A percentile compares a stretch with the other conserved stretches of the same genome.
These are phyloP conservation scores for Lomographa bimaculata DNA, from an alignment of 2,888 invertebrate genomes.

Conservation along the genomic window DNA sequence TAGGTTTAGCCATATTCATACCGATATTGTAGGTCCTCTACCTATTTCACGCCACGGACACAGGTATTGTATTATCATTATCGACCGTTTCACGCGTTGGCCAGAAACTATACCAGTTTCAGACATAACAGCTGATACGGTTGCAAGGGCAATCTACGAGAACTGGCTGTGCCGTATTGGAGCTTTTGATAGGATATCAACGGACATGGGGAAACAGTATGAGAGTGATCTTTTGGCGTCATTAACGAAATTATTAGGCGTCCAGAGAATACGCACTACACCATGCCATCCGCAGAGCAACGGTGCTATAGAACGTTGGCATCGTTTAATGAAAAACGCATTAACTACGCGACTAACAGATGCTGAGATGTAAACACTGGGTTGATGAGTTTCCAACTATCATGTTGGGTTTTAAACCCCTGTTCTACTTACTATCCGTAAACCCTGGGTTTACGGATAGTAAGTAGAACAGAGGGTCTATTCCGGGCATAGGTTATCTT, in stretches of 20 bases:
- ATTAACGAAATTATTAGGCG: slow-evolving; percentile 25
- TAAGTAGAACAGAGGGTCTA: too few species aligned
- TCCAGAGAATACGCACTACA: slow-evolving; percentile 21
- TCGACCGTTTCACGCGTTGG: slow-evolving; percentile 34
- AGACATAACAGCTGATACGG: slow-evolving; percentile 28
- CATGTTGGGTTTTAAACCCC: too few species aligned
- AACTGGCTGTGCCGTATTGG: slow-evolving; percentile 30
- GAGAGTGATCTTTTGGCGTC: slow-evolving; percentile 28
- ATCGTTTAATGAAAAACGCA: too few species aligned
- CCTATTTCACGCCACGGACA: slow-evolving; percentile 22
- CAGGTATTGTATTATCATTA: slow-evolving; percentile 32
- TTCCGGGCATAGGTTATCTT: too few species aligned
- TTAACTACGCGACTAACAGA: too few species aligned
- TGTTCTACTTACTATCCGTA: too few species aligned
- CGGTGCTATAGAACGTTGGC: too few species aligned
- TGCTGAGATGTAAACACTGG: too few species aligned
- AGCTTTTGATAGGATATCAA: slow-evolving; percentile 21
- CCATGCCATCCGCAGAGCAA: too few species aligned
- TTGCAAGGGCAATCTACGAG: slow-evolving; percentile 27
- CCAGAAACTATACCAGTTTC: slow-evolving; percentile 33
- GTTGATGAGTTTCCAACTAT: too few species aligned
- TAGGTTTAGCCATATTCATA: slow-evolving; percentile 24
- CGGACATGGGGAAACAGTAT: slow-evolving; percentile 32
- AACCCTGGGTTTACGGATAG: too few species aligned
- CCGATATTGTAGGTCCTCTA: slow-evolving; percentile 31